These are phyloP conservation scores for Raja brachyura DNA, from an alignment of 2,113 vertebrate species.

Conservation along the genomic window DNA sequence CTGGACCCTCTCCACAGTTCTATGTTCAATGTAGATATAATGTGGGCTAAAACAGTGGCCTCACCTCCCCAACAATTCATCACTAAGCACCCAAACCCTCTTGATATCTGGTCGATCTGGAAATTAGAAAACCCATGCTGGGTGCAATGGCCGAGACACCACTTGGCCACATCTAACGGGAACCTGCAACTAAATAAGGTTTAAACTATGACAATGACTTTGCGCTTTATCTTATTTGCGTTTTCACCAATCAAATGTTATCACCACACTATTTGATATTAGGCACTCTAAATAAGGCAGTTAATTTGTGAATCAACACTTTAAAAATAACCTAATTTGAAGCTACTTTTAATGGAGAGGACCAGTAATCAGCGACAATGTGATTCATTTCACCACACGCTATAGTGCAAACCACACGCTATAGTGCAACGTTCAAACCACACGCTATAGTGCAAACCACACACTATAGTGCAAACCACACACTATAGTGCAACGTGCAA, in stretches of 20 bases:
- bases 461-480: too few species aligned
- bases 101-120: too few species aligned
- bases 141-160: background rate
- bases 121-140: too few species aligned
- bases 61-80: too few species aligned
- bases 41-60: too few species aligned
- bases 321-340: background rate
- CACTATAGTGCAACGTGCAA: too few species aligned
- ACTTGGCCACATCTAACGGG: background rate
- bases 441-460: too few species aligned
- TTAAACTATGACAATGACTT: background rate
- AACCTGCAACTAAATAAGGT: background rate
- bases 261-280: background rate
- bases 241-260: background rate
- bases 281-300: background rate
- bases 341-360: background rate
- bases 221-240: background rate
- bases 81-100: too few species aligned
- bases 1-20: too few species aligned
- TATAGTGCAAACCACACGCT: too few species aligned
- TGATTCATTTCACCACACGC: background rate
- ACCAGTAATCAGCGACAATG: background rate
- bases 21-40: background rate
- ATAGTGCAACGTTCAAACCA: too few species aligned
- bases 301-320: background rate